These are phyloP conservation scores for Ophthalmolycus amberensis DNA, from an alignment of 2,113 vertebrate genomes.

Conservation along the genomic window DNA sequence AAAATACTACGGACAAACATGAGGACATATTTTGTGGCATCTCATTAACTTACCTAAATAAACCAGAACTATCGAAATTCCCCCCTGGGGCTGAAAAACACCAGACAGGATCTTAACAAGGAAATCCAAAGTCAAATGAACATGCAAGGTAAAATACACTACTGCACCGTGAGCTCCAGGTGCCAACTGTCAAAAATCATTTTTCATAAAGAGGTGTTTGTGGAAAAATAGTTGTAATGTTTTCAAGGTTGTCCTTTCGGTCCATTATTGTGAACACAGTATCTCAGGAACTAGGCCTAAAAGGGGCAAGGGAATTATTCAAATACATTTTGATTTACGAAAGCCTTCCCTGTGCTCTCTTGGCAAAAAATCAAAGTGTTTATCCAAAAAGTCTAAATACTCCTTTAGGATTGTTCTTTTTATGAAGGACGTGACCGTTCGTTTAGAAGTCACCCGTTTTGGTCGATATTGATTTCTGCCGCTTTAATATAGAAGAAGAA, in stretches of 20 bases:
- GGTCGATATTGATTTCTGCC: not conserved
- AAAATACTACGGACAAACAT: slow-evolving; percentile 74
- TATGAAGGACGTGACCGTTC: not conserved
- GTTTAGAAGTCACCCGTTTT: not conserved
- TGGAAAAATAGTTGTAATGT: not conserved
- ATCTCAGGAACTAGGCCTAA: not conserved
- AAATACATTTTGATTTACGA: not conserved
- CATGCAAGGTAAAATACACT: slow-evolving; percentile 7
- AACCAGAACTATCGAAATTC: slow-evolving; percentile 47
- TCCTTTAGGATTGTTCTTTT: not conserved
- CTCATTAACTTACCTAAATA: slow-evolving; percentile 59
- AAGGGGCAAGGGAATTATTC: not conserved
- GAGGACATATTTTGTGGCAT: slow-evolving; percentile 56
- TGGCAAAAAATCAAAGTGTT: not conserved
- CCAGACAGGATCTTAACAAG: slow-evolving; percentile 6
- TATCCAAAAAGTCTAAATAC: not conserved
- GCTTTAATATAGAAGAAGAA: not conserved
- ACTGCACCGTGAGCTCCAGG: not conserved
- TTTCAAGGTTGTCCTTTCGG: not conserved
- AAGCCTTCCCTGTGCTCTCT: not conserved
- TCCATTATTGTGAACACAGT: not conserved
- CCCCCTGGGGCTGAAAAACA: slow-evolving; percentile 10
- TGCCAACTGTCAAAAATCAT: not conserved
- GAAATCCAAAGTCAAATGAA: slow-evolving; percentile 35
- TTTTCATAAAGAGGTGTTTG: not conserved